These are phyloP conservation scores for Cossypha dichroa DNA, from an alignment of 2,797 vertebrate species.

Conservation along the genomic window DNA sequence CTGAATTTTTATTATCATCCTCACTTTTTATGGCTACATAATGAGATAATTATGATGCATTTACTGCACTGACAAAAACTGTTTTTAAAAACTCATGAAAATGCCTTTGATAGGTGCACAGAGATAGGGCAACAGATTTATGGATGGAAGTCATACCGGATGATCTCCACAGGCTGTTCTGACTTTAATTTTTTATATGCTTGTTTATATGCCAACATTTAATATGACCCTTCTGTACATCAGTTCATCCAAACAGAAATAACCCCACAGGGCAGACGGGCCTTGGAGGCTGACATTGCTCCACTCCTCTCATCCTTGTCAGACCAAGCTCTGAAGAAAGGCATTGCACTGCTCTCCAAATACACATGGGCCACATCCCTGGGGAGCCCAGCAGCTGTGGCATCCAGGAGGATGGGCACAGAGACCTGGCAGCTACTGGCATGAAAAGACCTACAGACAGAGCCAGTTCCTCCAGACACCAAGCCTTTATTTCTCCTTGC, in stretches of 20 bases:
- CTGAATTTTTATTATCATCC: not conserved
- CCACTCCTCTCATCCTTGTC: not conserved
- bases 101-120: not conserved
- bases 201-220: not conserved
- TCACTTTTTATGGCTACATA: not conserved
- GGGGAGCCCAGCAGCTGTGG: not conserved
- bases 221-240: not conserved
- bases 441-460: not conserved
- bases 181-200: not conserved
- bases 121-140: not conserved
- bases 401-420: not conserved
- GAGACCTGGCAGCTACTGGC: not conserved
- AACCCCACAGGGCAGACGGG: not conserved
- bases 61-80: not conserved
- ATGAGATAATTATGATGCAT: not conserved
- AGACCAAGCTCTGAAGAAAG: not conserved
- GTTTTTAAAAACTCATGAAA: not conserved
- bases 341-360: not conserved
- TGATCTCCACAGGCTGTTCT: not conserved
- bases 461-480: fast-evolving
- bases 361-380: not conserved
- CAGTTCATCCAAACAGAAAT: not conserved
- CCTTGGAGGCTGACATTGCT: not conserved
- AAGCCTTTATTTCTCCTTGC: not conserved
- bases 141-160: not conserved